Percentiles rank a stretch among this genome's conserved stretches.
phyloP scores from a whole-genome alignment of 2,113 vertebrate species.

The Ranitomeya imitator region DNA sequence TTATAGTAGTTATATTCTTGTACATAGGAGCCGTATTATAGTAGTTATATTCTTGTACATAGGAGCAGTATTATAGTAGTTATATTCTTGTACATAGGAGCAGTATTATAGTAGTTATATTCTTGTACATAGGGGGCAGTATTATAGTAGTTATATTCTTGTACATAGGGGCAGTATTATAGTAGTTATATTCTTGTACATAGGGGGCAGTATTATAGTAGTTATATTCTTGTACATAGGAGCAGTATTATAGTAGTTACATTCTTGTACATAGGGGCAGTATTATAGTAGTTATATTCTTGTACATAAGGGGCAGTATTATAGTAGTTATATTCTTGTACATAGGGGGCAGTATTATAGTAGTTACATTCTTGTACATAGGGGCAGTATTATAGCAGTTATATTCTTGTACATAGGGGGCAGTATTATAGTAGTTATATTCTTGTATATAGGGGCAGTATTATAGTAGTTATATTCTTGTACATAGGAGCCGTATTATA shows the following conservation, averaged over 20 bases:
- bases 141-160: not conserved
- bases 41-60: not conserved
- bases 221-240: not conserved
- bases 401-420: not conserved
- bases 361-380: not conserved
- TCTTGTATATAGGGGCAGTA: not conserved
- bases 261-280: not conserved
- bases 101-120: not conserved
- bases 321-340: not conserved
- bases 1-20: slow-evolving; percentile 6
- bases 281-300: slow-evolving; percentile 6
- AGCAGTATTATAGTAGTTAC: not conserved
- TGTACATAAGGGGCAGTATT: not conserved
- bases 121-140: too few species aligned
- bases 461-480: not conserved
- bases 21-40: not conserved
- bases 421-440: slow-evolving; percentile 16
- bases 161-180: not conserved
- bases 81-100: not conserved
- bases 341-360: not conserved
- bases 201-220: slow-evolving; percentile 1
- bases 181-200: not conserved
- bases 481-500: not conserved
- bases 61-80: too few species aligned
- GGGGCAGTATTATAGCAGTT: not conserved